These are phyloP conservation scores for Ridgeia piscesae DNA, from an alignment of 1,140 invertebrate species.

Conservation along the genomic window DNA sequence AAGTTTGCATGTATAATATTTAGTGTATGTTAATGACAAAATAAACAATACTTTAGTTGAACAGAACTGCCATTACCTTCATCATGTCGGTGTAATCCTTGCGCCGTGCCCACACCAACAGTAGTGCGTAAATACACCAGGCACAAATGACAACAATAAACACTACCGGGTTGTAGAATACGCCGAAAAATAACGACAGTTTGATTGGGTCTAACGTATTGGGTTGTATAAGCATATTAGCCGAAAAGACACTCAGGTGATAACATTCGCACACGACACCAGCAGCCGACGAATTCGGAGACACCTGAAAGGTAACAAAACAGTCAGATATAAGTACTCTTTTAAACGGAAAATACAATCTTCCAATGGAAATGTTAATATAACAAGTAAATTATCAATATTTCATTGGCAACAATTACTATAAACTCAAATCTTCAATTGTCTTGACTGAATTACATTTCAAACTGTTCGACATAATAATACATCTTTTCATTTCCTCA, in stretches of 20 bases:
- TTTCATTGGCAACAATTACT: neutral
- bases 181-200: neutral
- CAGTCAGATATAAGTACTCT: neutral
- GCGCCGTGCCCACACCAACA: neutral
- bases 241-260: neutral
- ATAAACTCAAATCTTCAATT: neutral
- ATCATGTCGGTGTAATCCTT: neutral
- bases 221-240: neutral
- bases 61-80: neutral
- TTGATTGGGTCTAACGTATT: neutral
- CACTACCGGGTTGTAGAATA: neutral
- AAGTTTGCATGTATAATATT: no score
- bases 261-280: neutral
- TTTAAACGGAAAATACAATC: neutral
- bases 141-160: neutral
- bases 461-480: no score
- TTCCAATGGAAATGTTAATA: neutral
- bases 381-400: neutral
- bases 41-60: no score
- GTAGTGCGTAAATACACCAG: neutral
- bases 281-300: neutral
- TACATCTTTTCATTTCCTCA: no score
- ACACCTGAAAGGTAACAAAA: neutral
- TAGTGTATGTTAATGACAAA: no score
- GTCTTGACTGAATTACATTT: neutral